Conservation (phyloP, 2,888 invertebrate genomes). For the Iphiclides podalirius region DNA sequence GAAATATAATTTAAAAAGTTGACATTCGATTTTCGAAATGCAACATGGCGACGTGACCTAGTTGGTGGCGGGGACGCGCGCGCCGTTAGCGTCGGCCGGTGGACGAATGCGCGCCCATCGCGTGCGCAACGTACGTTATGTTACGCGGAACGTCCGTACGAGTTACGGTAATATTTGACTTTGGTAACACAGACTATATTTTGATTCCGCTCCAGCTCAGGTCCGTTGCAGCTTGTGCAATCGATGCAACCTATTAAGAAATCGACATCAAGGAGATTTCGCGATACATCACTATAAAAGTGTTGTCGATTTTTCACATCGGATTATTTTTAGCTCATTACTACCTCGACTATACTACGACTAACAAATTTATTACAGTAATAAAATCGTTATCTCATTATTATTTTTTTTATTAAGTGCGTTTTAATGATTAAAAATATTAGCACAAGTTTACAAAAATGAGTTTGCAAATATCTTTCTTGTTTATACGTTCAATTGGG, state of each 20-base stretch:
- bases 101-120: slow-evolving; percentile 55
- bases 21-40: slow-evolving; percentile 43
- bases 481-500: too few species aligned
- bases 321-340: too few species aligned
- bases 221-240: slow-evolving; percentile 4
- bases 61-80: slow-evolving; percentile 48
- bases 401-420: too few species aligned
- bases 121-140: slow-evolving; percentile 41
- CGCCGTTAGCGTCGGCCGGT: slow-evolving; percentile 47
- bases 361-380: too few species aligned
- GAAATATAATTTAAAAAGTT: slow-evolving; percentile 22
- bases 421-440: too few species aligned
- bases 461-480: too few species aligned
- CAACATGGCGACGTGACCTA: slow-evolving; percentile 45
- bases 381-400: too few species aligned
- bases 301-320: too few species aligned
- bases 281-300: not conserved
- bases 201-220: slow-evolving; percentile 13
- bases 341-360: too few species aligned
- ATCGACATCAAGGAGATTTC: not conserved
- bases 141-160: slow-evolving; percentile 40
- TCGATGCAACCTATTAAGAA: not conserved
- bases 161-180: slow-evolving; percentile 57
- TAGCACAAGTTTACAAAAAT: too few species aligned
- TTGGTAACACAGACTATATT: slow-evolving; percentile 33